Evolutionary conservation across 35 echinoderm and acorn worm species (phyloP), one percentile per base, ranked within the genome.

Genomic region (Ophioderma brevispina): DNA sequence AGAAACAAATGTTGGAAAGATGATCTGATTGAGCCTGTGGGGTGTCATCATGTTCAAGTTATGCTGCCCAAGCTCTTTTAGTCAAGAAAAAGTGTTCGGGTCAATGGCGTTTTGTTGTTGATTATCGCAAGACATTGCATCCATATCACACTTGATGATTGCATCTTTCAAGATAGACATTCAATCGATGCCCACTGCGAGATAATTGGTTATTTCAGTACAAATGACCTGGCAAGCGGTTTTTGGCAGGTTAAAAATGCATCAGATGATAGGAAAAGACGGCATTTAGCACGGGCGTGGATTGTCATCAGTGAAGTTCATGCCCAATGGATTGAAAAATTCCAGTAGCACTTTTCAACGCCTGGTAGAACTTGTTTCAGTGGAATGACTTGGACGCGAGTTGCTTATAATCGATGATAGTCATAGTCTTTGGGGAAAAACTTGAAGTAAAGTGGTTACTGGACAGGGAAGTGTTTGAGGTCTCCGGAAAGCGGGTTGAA

Each of bases 101-200:
- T 5, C 40, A 49, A n/a, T 77, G 33, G 19, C 13, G 78, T 32
- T 84, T 89, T 50, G 82, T 38, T 89, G 75, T 89, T 13, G 85
- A 88, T 19, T 93, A 88, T 21, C 52, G 79, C 0, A 64, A 36
- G 56, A 55, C 90, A 31, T 86, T 86, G 87, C 42, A 23, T 1
- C 1, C 75, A 13, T 82, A 83, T 0, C n/a, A 89, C 39, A 1
- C n/a, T 25, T 2, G 81, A 85, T 41, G 87, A 94, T 75, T 64
- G 76, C 93, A 76, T 14, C 14, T 91, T n/a, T 89, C 93, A 0
- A 39, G 76, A 87, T 95, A 36, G 59, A 95, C 82, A 91, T 15
- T 76, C 87, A 80, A 41, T 95, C 35, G 93, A 95, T 70, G 77
- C 83, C n/a, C n/a, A 0, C 46, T 94, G 35, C 32, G 78, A 18